Evolutionary conservation across 2,113 vertebrate species (phyloP), one percentile per base, ranked within the genome.

Genomic region (Corvus hawaiiensis): DNA sequence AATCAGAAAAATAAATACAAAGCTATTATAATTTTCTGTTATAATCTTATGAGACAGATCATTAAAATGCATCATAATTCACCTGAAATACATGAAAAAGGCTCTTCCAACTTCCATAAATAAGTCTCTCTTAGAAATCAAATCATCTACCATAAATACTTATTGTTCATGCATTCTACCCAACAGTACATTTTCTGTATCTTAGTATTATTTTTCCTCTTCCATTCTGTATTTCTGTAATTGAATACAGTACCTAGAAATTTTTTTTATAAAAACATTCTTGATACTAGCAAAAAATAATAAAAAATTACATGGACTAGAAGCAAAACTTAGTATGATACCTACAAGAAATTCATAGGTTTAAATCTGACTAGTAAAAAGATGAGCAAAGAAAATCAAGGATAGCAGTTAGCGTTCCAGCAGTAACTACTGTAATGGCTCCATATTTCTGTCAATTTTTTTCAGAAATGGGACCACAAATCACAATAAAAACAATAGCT

Each of bases 401-500:
- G 23, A 79, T 27, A 76, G 30, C 66, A 69, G 84, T 43, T 10
- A 94, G 21, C 63, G 63, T 90, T 87, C 81, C 88, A 75, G 54
- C n/a, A 56, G 67, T 68, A 77, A 35, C 35, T 48, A 87, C 54
- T 89, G 94, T 75, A 84, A 72, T 74, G 13, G 43, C 26, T 80
- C 39, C 52, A 39, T 92, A 63, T 46, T 33, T 94, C 54, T 61
- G 41, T 37, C 81, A 61, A 82, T 27, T 1, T 26, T 91, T 94
- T 83, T 86, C 90, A 82, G 88, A 94, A 85, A 89, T n/a, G 14
- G 58, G 48, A 43, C 63, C 35, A 95, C 56, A 90, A 62, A 96
- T 68, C 73, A 94, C 58, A 52, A 89, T 76, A 71, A 87, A 89
- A 90, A 37, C 30, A 71, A 26, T 66, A 93, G 30, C 86, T 85